Evolutionary conservation across 2,797 vertebrate genomes (phyloP).

Genomic region (Ciconia nigra): DNA sequence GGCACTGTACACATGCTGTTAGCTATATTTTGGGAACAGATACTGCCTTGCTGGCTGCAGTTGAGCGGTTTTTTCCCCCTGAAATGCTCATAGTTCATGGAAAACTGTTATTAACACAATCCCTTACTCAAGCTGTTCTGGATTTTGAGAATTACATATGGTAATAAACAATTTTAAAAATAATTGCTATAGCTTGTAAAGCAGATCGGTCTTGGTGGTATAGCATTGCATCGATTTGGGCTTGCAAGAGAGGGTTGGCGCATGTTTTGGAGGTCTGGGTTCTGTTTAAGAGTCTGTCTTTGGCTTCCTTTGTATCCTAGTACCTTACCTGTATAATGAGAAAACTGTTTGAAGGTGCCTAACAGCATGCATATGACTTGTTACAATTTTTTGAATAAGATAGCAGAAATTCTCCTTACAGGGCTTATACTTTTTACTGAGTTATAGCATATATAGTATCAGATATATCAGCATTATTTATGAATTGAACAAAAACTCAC

Average conservation of each 20-base stretch:
- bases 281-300: background rate
- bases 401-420: background rate
- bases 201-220: background rate
- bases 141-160: background rate
- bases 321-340: background rate
- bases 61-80: rapidly evolving
- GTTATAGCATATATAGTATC: background rate
- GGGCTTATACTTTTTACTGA: background rate
- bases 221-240: background rate
- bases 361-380: background rate
- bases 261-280: background rate
- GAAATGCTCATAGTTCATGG: background rate
- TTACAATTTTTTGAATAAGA: background rate
- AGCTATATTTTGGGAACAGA: background rate
- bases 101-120: background rate
- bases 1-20: background rate
- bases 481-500: background rate
- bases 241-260: background rate
- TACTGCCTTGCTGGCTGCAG: background rate
- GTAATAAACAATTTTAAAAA: background rate
- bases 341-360: background rate
- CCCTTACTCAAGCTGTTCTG: background rate
- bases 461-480: background rate
- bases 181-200: background rate
- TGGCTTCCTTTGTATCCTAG: background rate